Evolutionary conservation across 2,888 invertebrate species (phyloP), one percentile per base, ranked within the genome.

Genomic region (Acronicta psi): DNA sequence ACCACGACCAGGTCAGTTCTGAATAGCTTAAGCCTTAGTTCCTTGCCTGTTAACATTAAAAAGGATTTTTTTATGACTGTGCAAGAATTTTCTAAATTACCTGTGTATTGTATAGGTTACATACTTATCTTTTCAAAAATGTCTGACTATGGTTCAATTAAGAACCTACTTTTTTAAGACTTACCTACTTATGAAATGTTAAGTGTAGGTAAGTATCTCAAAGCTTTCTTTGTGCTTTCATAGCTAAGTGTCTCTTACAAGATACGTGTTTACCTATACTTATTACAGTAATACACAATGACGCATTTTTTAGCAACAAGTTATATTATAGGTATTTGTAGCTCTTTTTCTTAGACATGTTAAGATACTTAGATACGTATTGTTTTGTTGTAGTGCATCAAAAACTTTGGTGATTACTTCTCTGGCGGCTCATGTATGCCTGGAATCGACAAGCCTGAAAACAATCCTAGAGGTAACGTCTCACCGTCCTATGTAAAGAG

Each of bases 391-490:
- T 81, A 95, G 74, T 96, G 96, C 77, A 82, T 95, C 13, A 93
- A 94, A 75, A 95, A 96, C 23, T 76, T 96, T 23, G 94, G 95
- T 0, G 95, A 96, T 56, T 97, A 96, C 90, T 98, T 98, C 90
- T 94, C 95, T 0, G 95, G 91, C 6, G 96, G 95, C 2, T 95
- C 95, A 29, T 96, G 96, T 72, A 82, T 95, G 37, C 96, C 96
- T 4, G 95, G 95, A 7, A 93, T 95, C 1, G 94, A 95, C 65
- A 93, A 95, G 64, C 79, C 91, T 0, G 91, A 93, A 67, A 91
- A 93, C 58, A 91, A 94, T 46, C 90, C 92, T 7, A 89, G 85
- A 65, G 95, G 95, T 79, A 13, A 34, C 34, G n/a, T 34, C 34
- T n/a, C 5, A n/a, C 6, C n/a, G 34, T 31, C 31, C 13, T 13